Conservation (phyloP, 2,113 vertebrate species). For the Octodon degus region DNA sequence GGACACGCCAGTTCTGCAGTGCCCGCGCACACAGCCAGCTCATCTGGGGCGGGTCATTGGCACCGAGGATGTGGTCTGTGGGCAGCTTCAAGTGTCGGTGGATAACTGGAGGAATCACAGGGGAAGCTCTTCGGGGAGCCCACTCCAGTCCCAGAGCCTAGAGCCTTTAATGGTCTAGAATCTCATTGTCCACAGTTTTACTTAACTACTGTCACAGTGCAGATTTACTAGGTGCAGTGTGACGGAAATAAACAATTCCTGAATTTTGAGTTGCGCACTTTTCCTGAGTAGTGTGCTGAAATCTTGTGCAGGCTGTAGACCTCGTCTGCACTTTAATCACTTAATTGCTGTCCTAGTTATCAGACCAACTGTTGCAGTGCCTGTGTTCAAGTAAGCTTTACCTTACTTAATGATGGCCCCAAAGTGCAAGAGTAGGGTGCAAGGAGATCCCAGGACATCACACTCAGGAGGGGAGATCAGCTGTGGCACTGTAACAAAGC, state of each 20-base stretch:
- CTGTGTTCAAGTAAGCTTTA: no score
- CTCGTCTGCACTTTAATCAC: not conserved
- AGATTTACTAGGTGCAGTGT: not conserved
- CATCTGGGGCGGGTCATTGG: not conserved
- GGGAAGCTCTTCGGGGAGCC: not conserved
- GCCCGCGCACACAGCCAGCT: not conserved
- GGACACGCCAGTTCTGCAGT: accelerated
- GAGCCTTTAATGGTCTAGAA: not conserved
- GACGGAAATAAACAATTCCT: not conserved
- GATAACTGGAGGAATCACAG: not conserved
- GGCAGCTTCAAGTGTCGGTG: not conserved
- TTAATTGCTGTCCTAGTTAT: not conserved
- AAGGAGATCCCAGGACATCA: not conserved
- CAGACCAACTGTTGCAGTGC: not conserved
- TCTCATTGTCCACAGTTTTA: not conserved
- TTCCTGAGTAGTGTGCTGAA: not conserved
- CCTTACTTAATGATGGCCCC: not conserved
- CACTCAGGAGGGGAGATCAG: not conserved
- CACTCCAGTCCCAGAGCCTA: accelerated
- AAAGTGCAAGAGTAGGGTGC: not conserved
- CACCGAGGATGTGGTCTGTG: not conserved
- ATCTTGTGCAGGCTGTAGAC: not conserved
- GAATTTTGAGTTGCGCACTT: not conserved
- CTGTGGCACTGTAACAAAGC: not conserved
- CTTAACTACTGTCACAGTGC: not conserved